Percentiles rank a stretch among this genome's conserved stretches.
Evolutionary conservation across 2,797 vertebrate species (phyloP).

Genomic region (Borostomias antarcticus): DNA sequence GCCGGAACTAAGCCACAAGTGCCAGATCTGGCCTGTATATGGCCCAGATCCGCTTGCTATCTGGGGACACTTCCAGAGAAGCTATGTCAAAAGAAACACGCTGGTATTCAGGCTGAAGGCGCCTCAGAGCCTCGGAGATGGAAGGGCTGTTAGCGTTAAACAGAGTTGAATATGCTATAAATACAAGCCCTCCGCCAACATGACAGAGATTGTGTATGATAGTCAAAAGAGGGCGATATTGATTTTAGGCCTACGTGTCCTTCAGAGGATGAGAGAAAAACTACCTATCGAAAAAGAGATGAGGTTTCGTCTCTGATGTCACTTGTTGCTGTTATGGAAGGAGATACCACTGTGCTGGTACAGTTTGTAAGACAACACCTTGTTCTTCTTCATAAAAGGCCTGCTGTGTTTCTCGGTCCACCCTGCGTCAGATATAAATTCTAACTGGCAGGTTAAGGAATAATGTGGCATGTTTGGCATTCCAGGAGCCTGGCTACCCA

Average conservation of each 20-base stretch:
- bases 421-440: background rate
- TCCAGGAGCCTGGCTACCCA: background rate
- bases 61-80: too few relatives aligned
- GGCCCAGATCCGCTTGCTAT: too few relatives aligned
- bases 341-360: background rate
- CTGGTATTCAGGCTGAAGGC: too few relatives aligned
- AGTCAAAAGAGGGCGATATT: too few relatives aligned
- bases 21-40: too few relatives aligned
- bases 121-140: too few relatives aligned
- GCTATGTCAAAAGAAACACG: too few relatives aligned
- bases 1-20: too few relatives aligned
- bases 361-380: background rate
- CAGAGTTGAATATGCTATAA: too few relatives aligned
- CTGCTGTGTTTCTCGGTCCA: background rate
- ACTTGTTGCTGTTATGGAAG: background rate
- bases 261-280: background rate
- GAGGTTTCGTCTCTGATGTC: background rate
- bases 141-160: too few relatives aligned
- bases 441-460: background rate
- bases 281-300: background rate
- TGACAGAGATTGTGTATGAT: too few relatives aligned
- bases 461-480: conserved; percentile 10
- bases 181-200: too few relatives aligned
- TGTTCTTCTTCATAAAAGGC: background rate
- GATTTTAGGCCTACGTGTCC: background rate